A percentile compares a stretch with the other conserved stretches of the same genome.
Evolutionary conservation across 2,113 vertebrate species (phyloP).

Genomic region (Osmerus eperlanus): DNA sequence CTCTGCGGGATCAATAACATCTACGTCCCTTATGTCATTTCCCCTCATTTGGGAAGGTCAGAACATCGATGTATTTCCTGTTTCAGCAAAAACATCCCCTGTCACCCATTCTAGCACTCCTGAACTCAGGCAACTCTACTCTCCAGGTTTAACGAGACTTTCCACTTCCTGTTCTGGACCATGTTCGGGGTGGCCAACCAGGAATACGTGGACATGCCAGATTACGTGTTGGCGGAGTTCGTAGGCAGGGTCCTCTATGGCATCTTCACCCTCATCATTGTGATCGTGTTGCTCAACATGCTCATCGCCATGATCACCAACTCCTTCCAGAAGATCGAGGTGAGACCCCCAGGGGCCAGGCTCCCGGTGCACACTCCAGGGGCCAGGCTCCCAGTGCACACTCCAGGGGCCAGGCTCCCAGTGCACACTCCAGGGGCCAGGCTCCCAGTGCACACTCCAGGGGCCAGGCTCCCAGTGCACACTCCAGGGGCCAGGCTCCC

Average conservation of each 20-base stretch:
- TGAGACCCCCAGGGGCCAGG: constrained; percentile 26
- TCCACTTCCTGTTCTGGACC: constrained; percentile 91
- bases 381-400: background rate
- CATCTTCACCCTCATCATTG: constrained; percentile 85
- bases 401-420: background rate
- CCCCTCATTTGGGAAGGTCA: constrained; percentile 80
- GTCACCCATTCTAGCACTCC: too few species aligned
- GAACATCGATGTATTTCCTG: constrained; percentile 1
- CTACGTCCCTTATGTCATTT: constrained; percentile 82
- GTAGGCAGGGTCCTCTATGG: constrained; percentile 82
- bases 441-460: background rate
- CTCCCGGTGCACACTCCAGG: background rate
- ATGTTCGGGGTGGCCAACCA: constrained; percentile 86
- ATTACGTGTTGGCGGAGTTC: constrained; percentile 78
- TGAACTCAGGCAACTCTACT: background rate
- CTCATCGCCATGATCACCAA: constrained; percentile 93
- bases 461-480: background rate
- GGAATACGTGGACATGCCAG: constrained; percentile 80
- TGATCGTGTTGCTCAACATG: constrained; percentile 89
- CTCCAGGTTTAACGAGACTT: constrained; percentile 83
- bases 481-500: background rate
- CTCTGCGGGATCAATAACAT: constrained; percentile 89
- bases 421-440: background rate
- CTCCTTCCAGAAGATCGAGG: constrained; percentile 92
- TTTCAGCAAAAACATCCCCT: too few species aligned